Evolutionary conservation across 2,888 invertebrate species (phyloP), one percentile per base, ranked within the genome.

Genomic region (Exephanes ischioxanthus): DNA sequence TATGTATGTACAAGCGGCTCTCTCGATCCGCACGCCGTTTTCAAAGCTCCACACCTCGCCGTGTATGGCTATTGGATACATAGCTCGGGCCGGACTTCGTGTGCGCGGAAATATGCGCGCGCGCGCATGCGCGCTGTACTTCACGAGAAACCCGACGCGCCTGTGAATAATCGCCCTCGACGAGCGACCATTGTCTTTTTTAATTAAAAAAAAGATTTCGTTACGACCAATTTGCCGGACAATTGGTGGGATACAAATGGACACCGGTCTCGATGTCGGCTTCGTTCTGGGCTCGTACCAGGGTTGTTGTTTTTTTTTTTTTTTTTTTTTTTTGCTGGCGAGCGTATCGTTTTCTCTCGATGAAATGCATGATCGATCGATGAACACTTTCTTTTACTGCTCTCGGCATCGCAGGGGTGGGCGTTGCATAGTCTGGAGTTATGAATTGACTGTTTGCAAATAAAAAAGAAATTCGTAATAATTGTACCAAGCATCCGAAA

Each of bases 181-280:
- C 89, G 86, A 48, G 61, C 84, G 61, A 70, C 87, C 87, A 89
- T 89, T 89, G 89, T 89, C 89, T 89, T 89, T 89, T 89, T 89
- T 89, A 89, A 89, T 89, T 89, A 89, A 89, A 63, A 63, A 55
- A 48, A 48, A 48, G 30, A 87, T 80, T 88, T 88, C 87, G 88
- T 87, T 89, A 89, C 89, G 87, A 88, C 86, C 89, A 89, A 89
- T 89, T 89, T 87, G 84, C 86, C 85, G 83, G 71, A 78, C 84
- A 84, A 85, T 88, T 66, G 75, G 66, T 37, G 84, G 84, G 53
- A 85, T 85, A 87, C 84, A 80, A 86, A 88, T 88, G 80, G 82
- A 80, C 78, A 81, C 76, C 78, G 72, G 63, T 72, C 55, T 73
- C 71, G 51, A 55, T 67, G 33, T 33, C 19, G 45, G 26, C 63